Evolutionary conservation across 1,140 invertebrate genomes (phyloP), one percentile per base, ranked within the genome.

Genomic region (Prorops nasuta): DNA sequence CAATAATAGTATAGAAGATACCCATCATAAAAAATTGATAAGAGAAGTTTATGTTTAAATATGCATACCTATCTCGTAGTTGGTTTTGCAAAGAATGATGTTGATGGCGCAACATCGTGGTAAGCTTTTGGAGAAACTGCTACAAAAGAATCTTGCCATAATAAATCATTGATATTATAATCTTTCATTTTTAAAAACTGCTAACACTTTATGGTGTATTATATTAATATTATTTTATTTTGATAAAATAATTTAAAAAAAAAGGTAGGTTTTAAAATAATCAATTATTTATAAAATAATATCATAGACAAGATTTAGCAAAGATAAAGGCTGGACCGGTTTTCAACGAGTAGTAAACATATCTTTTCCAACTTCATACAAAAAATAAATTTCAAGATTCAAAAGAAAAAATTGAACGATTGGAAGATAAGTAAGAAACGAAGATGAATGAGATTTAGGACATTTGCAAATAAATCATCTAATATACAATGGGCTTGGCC

Each of bases 1-100:
- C 36, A 2, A 32, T 28, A 49, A 31, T 36, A 31, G 1, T 20
- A 44, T 9, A n/a, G 3, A 32, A 38, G 19, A 36, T 28, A 14
- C 16, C 43, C 38, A 51, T 41, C 42, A 40, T 38, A 14, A 6
- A 36, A 14, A 19, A 41, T 20, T 49, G 1, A 17, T 18, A 14
- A 10, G 21, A 16, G n/a, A 16, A 17, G 16, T 44, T 21, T 45
- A n/a, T 22, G 28, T 24, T 34, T 22, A 28, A 41, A 3, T 15
- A 44, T 17, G 49, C 60, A 40, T 56, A 70, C 64, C 66, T 70
- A 31, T 67, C 67, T 59, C 64, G 39, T 34, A 68, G 54, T 40
- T 69, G 67, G 51, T 68, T 70, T 60, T 68, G 67, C 58, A 70
- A 66, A 31, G 66, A 48, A 45, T 67, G 66, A 68, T 67, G 67